phyloP scores from a whole-genome alignment of 1,140 invertebrate genomes.

The Acromyrmex heyeri region DNA sequence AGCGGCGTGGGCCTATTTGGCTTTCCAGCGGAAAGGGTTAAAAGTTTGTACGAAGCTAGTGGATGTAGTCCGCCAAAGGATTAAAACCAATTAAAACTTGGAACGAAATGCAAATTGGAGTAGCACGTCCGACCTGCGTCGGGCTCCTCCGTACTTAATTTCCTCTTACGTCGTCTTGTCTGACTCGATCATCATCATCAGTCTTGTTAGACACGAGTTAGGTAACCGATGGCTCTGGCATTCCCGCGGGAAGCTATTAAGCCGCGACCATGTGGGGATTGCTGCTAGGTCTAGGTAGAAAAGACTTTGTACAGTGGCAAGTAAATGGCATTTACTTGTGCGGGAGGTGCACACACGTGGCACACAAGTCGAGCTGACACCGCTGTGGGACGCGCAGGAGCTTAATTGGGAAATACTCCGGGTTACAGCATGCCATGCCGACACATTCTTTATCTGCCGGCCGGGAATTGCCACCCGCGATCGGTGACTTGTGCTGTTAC shows the following conservation, averaged over 20 bases:
- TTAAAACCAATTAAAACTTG: conserved; percentile 56
- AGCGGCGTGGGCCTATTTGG: conserved; percentile 16
- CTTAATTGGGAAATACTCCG: conserved; percentile 71
- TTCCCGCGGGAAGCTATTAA: conserved; percentile 70
- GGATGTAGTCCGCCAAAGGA: conserved; percentile 32
- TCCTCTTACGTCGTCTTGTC: conserved; percentile 57
- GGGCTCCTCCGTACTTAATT: conserved; percentile 48
- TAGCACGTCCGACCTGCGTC: conserved; percentile 21
- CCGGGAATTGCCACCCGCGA: conserved; percentile 66
- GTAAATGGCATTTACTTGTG: conserved; percentile 12
- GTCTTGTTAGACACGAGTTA: conserved; percentile 60
- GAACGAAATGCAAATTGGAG: conserved; percentile 64
- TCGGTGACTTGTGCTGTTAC: conserved; percentile 57
- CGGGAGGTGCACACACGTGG: conserved; percentile 2
- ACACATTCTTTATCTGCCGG: conserved; percentile 67
- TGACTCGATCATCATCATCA: conserved; percentile 54
- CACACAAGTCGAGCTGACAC: not conserved
- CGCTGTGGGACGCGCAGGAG: conserved; percentile 18
- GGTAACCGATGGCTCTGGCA: conserved; percentile 62
- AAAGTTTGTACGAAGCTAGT: conserved; percentile 37
- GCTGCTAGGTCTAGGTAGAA: conserved; percentile 3
- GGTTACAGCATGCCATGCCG: conserved; percentile 4
- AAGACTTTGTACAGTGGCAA: conserved; percentile 25
- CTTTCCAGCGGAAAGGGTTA: conserved; percentile 42
- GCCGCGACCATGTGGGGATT: conserved; percentile 10